Evolutionary conservation across 2,797 vertebrate species (phyloP), one percentile per base, ranked within the genome.

Genomic region (Pangasius sanitwongsei): DNA sequence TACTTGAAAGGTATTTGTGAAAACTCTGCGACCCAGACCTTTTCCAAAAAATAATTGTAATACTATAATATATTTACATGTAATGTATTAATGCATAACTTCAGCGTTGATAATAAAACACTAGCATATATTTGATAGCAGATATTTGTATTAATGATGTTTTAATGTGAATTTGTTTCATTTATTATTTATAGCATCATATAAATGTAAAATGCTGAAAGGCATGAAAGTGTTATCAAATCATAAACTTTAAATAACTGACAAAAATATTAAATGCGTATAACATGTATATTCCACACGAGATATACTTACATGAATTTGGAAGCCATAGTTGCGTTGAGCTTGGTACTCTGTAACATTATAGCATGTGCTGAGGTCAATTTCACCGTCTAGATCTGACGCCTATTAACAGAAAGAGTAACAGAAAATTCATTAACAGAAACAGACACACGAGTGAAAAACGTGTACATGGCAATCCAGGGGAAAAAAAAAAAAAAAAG

Each of bases 311-410:
- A 97, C 97, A 78, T 97, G 95, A 86, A 97, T 96, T 92, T 97
- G 96, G 92, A 97, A 97, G 28, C 97, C 96, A 61, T 97, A 97
- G 94, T 97, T 97, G 55, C 97, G 95, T 61, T 97, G 97, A 87
- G 96, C 97, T 92, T 96, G 96, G 93, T 96, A 96, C 90, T 97
- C 97, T 0, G 96, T 97, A 13, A 97, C 96, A 86, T 91, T 96
- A 92, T 94, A 96, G 90, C 96, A 97, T 9, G 95, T 93, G 18
- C 96, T 95, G 85, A 97, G 93, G 90, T 97, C 96, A 5, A 97
- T 97, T 94, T 97, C 97, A 3, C 97, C 97, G 7, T 97, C 96
- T 86, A 97, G 92, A 92, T 97, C 96, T 20, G 96, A 96, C 9
- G 97, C 97, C 97, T 97, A 92, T 48, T 55, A 78, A 90, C 11